A percentile compares a stretch with the other conserved stretches of the same genome.
Evolutionary conservation across 2,797 vertebrate species (phyloP).

Genomic region (Argentina silus): DNA sequence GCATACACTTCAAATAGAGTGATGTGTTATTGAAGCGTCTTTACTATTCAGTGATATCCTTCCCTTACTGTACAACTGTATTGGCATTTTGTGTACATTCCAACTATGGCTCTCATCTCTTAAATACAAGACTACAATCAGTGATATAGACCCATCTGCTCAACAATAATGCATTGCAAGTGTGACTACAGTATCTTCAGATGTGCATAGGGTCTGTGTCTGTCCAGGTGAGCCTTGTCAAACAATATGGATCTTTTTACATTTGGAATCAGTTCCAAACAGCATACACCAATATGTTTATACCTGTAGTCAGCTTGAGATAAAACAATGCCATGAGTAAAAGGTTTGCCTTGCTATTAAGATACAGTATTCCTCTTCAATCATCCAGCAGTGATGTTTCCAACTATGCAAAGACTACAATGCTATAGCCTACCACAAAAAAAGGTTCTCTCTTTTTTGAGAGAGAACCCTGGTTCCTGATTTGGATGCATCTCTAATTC

Average conservation of each 20-base stretch:
- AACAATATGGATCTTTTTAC: background rate
- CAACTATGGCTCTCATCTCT: background rate
- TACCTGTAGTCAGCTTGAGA: background rate
- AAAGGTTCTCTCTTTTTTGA: background rate
- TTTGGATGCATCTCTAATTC: slow-evolving; percentile 76
- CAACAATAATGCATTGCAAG: background rate
- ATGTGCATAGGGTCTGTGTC: background rate
- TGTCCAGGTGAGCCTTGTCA: background rate
- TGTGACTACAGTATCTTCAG: background rate
- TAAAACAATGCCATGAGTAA: background rate
- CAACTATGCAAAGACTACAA: background rate
- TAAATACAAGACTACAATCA: background rate
- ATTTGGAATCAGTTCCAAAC: background rate
- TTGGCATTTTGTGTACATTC: background rate
- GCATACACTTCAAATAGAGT: background rate
- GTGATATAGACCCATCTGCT: background rate
- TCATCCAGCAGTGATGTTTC: background rate
- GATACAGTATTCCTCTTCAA: background rate
- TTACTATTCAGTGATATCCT: background rate
- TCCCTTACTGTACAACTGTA: background rate
- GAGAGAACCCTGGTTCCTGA: slow-evolving; percentile 46
- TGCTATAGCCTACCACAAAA: background rate
- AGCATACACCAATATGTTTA: background rate
- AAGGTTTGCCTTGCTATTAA: background rate
- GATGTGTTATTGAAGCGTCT: background rate